These are phyloP conservation scores for Drosophila tanythrix DNA, from an alignment of 2,888 invertebrate genomes.

Conservation along the genomic window DNA sequence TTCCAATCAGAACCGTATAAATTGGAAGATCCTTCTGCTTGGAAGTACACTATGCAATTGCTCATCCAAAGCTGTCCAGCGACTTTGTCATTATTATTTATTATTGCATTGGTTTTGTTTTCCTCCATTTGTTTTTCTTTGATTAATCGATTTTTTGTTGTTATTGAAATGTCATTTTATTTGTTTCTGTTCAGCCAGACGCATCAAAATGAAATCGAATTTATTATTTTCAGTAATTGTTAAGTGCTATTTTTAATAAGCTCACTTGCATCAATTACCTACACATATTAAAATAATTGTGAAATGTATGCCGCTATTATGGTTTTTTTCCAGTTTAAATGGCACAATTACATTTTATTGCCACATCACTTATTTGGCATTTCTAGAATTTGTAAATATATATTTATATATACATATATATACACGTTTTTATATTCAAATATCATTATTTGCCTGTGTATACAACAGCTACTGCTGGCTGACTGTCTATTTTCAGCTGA, in stretches of 20 bases:
- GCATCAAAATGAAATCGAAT: constrained; percentile 14
- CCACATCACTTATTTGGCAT: constrained; percentile 21
- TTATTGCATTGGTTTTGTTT: constrained; percentile 3
- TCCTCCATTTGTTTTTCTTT: constrained; percentile 38
- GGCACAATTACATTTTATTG: constrained; percentile 39
- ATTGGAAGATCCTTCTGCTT: not conserved
- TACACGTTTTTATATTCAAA: not conserved
- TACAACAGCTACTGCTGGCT: constrained; percentile 1
- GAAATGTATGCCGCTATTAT: constrained; percentile 6
- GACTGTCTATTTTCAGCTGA: constrained; percentile 60
- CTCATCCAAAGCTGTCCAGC: constrained; percentile 9
- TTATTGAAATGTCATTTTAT: constrained; percentile 34
- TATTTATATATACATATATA: not conserved
- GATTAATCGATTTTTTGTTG: constrained; percentile 34
- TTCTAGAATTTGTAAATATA: constrained; percentile 15
- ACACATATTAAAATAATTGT: constrained; percentile 3
- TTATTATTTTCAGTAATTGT: constrained; percentile 19
- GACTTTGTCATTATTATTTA: constrained; percentile 29
- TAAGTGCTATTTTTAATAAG: constrained; percentile 29
- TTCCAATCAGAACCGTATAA: not conserved
- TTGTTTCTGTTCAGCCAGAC: constrained; percentile 15
- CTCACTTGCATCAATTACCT: not conserved
- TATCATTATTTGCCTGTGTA: constrained; percentile 1
- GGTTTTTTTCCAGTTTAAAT: constrained; percentile 33
- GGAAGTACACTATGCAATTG: not conserved